A percentile compares a stretch with the other conserved stretches of the same genome.
Evolutionary conservation across 2,888 invertebrate species (phyloP).

Genomic region (Drosophila nigritarsus): DNA sequence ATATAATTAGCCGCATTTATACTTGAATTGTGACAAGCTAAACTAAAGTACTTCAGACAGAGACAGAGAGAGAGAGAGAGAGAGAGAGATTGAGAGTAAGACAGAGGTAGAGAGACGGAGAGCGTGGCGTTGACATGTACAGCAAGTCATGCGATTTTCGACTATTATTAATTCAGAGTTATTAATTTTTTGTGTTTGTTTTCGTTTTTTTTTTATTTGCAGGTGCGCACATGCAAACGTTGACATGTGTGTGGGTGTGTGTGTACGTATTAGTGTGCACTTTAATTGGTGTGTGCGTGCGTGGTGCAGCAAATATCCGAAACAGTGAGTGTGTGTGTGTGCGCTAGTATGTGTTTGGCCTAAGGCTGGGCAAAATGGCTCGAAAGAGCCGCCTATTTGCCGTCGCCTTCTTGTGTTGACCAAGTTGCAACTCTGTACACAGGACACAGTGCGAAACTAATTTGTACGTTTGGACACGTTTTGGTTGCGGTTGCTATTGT

Average conservation of each 20-base stretch:
- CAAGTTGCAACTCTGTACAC: conserved; percentile 35
- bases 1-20: conserved; percentile 60
- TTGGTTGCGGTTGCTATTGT: conserved; percentile 50
- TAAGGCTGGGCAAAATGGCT: conserved; percentile 7
- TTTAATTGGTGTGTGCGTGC: conserved; percentile 51
- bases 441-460: conserved; percentile 50
- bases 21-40: conserved; percentile 39
- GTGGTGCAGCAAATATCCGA: conserved; percentile 44
- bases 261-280: conserved; percentile 34
- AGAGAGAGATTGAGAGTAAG: conserved; percentile 21
- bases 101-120: conserved; percentile 21
- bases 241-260: conserved; percentile 40
- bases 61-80: conserved; percentile 10
- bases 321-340: conserved; percentile 19
- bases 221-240: conserved; percentile 78
- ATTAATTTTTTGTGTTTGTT: conserved; percentile 44
- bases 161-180: conserved; percentile 51
- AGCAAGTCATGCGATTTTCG: conserved; percentile 66
- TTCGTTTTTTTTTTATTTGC: conserved; percentile 28
- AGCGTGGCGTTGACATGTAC: conserved; percentile 40
- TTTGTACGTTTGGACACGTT: conserved; percentile 57
- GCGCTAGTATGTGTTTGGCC: conserved; percentile 24
- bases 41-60: conserved; percentile 22
- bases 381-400: conserved; percentile 4
- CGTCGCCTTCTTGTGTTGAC: conserved; percentile 31